Percentiles rank a stretch among this genome's conserved stretches.
Evolutionary conservation across 30 jellyfish, hydroid and myxozoan genomes (phyloP).

Genomic region (Nemopilema nomurai): DNA sequence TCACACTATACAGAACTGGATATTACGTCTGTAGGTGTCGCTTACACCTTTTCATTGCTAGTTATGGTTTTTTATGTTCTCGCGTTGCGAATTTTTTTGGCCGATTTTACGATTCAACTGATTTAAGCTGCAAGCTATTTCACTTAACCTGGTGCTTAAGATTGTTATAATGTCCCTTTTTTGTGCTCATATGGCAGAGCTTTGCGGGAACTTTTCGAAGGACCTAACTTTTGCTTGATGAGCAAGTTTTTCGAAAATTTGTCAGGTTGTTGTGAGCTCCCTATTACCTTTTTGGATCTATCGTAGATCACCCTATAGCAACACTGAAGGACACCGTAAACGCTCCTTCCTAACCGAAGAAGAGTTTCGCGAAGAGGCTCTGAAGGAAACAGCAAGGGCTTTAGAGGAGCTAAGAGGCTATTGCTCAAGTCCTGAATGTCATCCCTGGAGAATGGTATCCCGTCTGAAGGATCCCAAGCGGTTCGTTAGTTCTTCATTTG

Average conservation of each 20-base stretch:
- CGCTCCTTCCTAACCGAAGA: conserved; percentile 71
- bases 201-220: no score
- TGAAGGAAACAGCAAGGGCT: conserved; percentile 66
- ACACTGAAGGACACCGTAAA: neutral
- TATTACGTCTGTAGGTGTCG: conserved; percentile 25
- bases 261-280: conserved; percentile 2
- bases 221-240: no score
- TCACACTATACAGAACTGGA: conserved; percentile 1
- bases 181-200: no score
- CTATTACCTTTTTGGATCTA: neutral
- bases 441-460: conserved; percentile 84
- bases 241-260: neutral
- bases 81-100: neutral
- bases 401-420: conserved; percentile 64
- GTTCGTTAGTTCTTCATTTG: conserved; percentile 44
- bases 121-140: no score
- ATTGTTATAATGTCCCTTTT: no score
- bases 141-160: no score
- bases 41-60: neutral
- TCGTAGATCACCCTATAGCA: neutral
- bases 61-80: neutral
- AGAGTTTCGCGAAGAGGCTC: conserved; percentile 75
- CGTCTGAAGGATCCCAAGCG: conserved; percentile 89
- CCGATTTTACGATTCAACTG: neutral
- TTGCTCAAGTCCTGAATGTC: conserved; percentile 91